These are phyloP conservation scores for Drosophila guanche DNA, from an alignment of 1,140 invertebrate species.

Conservation along the genomic window DNA sequence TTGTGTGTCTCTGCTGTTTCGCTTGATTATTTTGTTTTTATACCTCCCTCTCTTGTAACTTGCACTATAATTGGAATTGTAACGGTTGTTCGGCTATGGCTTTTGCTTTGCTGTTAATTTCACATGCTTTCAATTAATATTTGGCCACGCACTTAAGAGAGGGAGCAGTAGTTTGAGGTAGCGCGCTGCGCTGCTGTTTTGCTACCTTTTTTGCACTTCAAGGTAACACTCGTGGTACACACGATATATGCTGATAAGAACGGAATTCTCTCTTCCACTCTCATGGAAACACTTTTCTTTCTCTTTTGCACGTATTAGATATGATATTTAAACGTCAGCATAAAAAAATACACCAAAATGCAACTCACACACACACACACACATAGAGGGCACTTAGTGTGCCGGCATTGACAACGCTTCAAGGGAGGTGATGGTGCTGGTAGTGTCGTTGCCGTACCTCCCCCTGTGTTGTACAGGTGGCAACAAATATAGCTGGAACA, in stretches of 20 bases:
- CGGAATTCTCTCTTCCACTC: slow-evolving; percentile 16
- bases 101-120: slow-evolving; percentile 47
- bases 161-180: slow-evolving; percentile 16
- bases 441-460: slow-evolving; percentile 24
- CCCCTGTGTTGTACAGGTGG: slow-evolving; percentile 62
- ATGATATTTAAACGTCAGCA: slow-evolving; percentile 46
- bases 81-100: slow-evolving; percentile 45
- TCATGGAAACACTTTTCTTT: slow-evolving; percentile 1
- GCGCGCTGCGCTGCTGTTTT: slow-evolving; percentile 50
- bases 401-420: slow-evolving; percentile 29
- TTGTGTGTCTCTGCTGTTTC: slow-evolving; percentile 68
- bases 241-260: slow-evolving; percentile 50
- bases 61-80: slow-evolving; percentile 76
- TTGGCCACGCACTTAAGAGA: slow-evolving; percentile 46
- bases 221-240: slow-evolving; percentile 66
- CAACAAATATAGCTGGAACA: slow-evolving; percentile 46
- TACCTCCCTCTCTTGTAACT: slow-evolving; percentile 57
- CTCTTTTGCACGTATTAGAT: slow-evolving; percentile 14
- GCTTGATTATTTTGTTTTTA: slow-evolving; percentile 72
- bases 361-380: slow-evolving; percentile 6
- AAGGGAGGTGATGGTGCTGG: slow-evolving; percentile 4
- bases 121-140: slow-evolving; percentile 65
- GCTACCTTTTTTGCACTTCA: slow-evolving; percentile 29
- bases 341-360: slow-evolving; percentile 27
- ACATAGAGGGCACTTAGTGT: slow-evolving; percentile 11